Evolutionary conservation across 2,113 vertebrate species (phyloP), one percentile per base, ranked within the genome.

Genomic region (Ranitomeya variabilis): DNA sequence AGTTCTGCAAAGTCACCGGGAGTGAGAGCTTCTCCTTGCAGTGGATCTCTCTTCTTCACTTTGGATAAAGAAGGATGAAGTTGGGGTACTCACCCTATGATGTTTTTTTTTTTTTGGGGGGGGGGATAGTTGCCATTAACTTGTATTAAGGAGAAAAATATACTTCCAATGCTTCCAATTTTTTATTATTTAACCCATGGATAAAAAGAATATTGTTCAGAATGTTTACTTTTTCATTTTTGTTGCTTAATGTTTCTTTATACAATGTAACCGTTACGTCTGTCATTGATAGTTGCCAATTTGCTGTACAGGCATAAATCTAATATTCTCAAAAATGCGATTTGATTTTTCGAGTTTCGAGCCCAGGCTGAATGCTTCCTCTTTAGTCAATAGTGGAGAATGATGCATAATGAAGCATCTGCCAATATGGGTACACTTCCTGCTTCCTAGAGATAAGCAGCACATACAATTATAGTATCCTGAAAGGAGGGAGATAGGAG

Each of bases 381-480:
- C 77, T 81, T 16, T 59, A 83, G 62, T 89, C 87, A 85, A 85
- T 89, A 85, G 69, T 64, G 51, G 57, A 52, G 59, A 85, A 78
- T 78, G 77, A 8, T 21, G 57, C 74, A 81, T 13, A 51, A 8
- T 83, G 0, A 88, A 74, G 80, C 87, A 62, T 54, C 80, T 80
- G 54, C 21, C 78, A 86, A 57, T 66, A 85, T 69, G 60, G 76
- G 79, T 80, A 88, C 84, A 85, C 0, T 80, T 89, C 87, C 90
- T 92, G 80, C 12, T 78, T 90, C 59, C 54, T n/a, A 85, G 85
- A 87, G 89, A 90, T 89, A 91, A 89, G 90, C 74, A 79, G 18
- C 86, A 77, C 45, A 57, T 54, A 80, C 77, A 77, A 86, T 91
- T 87, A 62, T 88, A 76, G 89, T 85, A 79, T 89, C 66, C 66